Evolutionary conservation across 1,140 invertebrate genomes (phyloP), one percentile per base, ranked within the genome.

Genomic region (Coenobita brevimanus): DNA sequence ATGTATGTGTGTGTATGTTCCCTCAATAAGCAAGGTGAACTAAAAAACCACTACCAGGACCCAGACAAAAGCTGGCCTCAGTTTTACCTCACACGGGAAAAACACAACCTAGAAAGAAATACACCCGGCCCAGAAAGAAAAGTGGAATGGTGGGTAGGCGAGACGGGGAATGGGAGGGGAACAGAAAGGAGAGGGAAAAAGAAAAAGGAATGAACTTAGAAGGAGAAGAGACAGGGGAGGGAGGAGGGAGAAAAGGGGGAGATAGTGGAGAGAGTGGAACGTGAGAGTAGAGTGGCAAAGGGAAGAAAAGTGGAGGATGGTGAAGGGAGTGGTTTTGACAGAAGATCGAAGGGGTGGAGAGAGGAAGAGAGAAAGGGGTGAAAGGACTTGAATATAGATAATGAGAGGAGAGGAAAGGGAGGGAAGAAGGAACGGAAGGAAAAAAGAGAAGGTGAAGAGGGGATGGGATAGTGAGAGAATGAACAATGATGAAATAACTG

Each of bases 1-100:
- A 27, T 71, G 67, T 71, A 27, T 71, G 67, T 71, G 67, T 71
- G 67, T 71, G 67, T 71, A 27, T 71, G 13, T 71, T 57, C n/a
- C 54, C 54, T n/a, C 13, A 57, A 57, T 57, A n/a, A n/a, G n/a
- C n/a, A n/a, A n/a, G n/a, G n/a, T n/a, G n/a, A n/a, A n/a, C n/a
- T n/a, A n/a, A n/a, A n/a, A n/a, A n/a, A n/a, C n/a, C n/a, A n/a
- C n/a, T n/a, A n/a, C n/a, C n/a, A n/a, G n/a, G n/a, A n/a, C n/a
- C n/a, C n/a, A n/a, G n/a, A n/a, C n/a, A n/a, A n/a, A n/a, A n/a
- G n/a, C n/a, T n/a, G n/a, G n/a, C n/a, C n/a, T n/a, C n/a, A n/a
- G n/a, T n/a, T n/a, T n/a, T n/a, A n/a, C n/a, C n/a, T n/a, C n/a
- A n/a, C n/a, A n/a, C n/a, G n/a, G n/a, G n/a, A n/a, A n/a, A n/a